Conservation (phyloP, 2,888 invertebrate species). For the Mythimna loreyi region DNA sequence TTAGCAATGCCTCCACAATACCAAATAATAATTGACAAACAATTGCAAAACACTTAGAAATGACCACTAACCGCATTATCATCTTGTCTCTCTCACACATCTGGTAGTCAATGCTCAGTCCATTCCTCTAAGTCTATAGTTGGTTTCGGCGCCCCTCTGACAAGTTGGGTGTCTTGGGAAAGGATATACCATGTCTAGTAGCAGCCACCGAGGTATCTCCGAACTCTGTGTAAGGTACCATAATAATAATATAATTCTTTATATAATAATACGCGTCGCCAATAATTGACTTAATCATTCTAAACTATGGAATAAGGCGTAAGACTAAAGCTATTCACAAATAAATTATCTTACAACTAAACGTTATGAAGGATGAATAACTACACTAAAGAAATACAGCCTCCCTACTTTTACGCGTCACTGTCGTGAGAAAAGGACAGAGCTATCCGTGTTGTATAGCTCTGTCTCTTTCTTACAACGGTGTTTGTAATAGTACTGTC, state of each 20-base stretch:
- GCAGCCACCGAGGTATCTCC: neutral
- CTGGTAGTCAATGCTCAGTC: neutral
- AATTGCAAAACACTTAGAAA: no score
- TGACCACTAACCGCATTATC: no score
- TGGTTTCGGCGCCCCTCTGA: no score
- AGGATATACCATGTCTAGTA: neutral
- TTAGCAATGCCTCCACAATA: no score
- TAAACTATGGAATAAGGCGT: slow-evolving; percentile 61
- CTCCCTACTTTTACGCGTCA: neutral
- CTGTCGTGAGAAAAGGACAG: neutral
- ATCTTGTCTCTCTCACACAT: neutral
- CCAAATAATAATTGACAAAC: no score
- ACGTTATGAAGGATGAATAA: slow-evolving; percentile 40
- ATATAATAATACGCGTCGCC: slow-evolving; percentile 35
- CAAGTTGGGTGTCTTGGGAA: neutral
- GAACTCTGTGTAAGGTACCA: neutral
- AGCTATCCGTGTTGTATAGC: neutral
- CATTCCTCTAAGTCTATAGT: neutral
- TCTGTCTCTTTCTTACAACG: neutral
- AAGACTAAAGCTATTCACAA: slow-evolving; percentile 63
- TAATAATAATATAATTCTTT: slow-evolving; percentile 7
- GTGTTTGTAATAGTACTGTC: neutral
- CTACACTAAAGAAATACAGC: slow-evolving; percentile 15
- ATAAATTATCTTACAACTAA: slow-evolving; percentile 62
- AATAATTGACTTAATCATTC: slow-evolving; percentile 59